Evolutionary conservation across 2,113 vertebrate genomes (phyloP), one percentile per base, ranked within the genome.

Genomic region (Xiphophorus maculatus): DNA sequence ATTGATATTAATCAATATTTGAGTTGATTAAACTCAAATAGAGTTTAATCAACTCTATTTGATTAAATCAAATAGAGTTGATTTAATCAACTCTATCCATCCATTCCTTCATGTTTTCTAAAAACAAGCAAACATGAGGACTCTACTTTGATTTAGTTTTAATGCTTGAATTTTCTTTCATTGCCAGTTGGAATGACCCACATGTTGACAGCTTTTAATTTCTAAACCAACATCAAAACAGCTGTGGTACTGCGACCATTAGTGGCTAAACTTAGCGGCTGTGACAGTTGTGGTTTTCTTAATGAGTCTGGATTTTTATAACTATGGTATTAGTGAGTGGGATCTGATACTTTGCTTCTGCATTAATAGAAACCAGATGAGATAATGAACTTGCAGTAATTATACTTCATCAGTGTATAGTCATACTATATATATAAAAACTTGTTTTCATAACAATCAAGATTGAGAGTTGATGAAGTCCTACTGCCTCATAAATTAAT

Each of bases 361-460:
- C 84, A 83, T 73, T 71, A 84, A 88, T 90, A 89, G 80, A 29
- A 28, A 66, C 69, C 68, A 7, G 63, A 61, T 75, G 68, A 72
- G 74, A 73, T 48, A 35, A 68, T 69, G 62, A 74, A 73, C 73
- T 63, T 19, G 67, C 32, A 69, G 81, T 74, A 78, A 86, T 81
- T 80, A 30, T 51, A 73, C 51, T 3, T 74, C 80, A 86, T 83
- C 76, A 73, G 72, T 63, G 66, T 28, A 64, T 28, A 42, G 40
- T 42, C 2, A 12, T 42, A 42, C 40, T 42, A 42, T 15, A 42
- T 42, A 42, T 42, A 14, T 42, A 14, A 33, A 14, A 14, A 42
- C 12, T 42, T 42, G 40, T 42, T 42, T 12, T 13, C 40, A 42
- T 42, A 42, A 42, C 40, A 42, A 42, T 42, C 40, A 42, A 28